Evolutionary conservation across 2,888 invertebrate genomes (phyloP).

Genomic region (Ochropleura plecta): DNA sequence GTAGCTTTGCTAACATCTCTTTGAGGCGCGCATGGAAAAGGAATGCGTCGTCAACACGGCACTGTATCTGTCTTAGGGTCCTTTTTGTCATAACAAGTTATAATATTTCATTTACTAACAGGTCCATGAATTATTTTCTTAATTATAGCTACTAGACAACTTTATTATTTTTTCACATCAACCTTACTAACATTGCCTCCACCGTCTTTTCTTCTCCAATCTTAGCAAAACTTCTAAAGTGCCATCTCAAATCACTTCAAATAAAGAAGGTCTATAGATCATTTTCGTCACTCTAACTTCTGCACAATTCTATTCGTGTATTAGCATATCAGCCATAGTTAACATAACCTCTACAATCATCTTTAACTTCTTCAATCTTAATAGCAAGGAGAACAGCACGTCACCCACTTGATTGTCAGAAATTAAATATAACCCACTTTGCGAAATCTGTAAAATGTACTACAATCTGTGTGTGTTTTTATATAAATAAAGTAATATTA

Average conservation of each 20-base stretch:
- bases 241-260: conserved; percentile 1
- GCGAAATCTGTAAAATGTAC: no score
- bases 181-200: neutral
- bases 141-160: neutral
- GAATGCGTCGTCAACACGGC: no score
- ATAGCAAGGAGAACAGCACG: no score
- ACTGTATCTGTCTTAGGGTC: neutral
- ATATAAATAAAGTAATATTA: no score
- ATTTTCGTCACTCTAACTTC: neutral
- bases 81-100: neutral
- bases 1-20: no score
- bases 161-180: neutral
- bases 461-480: no score
- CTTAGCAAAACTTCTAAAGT: neutral
- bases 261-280: conserved; percentile 9
- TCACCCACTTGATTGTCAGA: no score
- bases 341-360: neutral
- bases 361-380: neutral
- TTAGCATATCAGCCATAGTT: neutral
- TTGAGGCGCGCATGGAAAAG: no score
- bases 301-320: neutral
- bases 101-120: neutral
- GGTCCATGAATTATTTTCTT: neutral
- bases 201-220: neutral
- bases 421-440: no score